Evolutionary conservation across 2,113 vertebrate genomes (phyloP), one percentile per base, ranked within the genome.

Genomic region (Urocynchramus pylzowi): DNA sequence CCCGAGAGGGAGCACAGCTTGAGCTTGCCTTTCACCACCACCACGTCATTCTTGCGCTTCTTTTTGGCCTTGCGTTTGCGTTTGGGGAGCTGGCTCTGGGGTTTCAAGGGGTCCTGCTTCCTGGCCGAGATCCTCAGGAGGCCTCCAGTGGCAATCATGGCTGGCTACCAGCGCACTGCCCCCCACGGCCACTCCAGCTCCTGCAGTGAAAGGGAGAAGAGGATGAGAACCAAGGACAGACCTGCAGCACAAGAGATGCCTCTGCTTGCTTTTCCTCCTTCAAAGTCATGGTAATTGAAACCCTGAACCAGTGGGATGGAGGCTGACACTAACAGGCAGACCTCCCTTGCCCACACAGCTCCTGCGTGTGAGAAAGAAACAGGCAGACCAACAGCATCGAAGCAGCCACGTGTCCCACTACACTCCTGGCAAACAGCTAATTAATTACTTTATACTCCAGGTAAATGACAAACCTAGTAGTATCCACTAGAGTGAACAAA

Each of bases 121-220:
- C 99, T 97, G 47, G 99, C 98, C 0, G 99, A 99, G 97, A 99
- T 99, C 92, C 99, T 98, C 96, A 99, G 98, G 63, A 99, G 98
- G 95, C 99, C 99, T 28, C 99, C 99, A 44, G 99, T 99, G 85
- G 99, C 99, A 16, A 99, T 99, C 99, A 99, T 99, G 97, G 98
- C 97, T 97, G 97, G 87, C 90, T 94, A 93, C 70, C 95, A 91
- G 87, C 3, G 39, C 44, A 45, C 91, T 77, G 83, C 68, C 83
- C 67, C 69, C 80, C 65, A 84, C 11, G 3, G 97, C 91, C 60
- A 50, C 95, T 94, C 97, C 96, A 92, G 97, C 84, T 98, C 97
- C 98, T 98, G 97, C 81, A 89, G 87, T 8, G 71, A 96, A 97
- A 97, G 64, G 81, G 90, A 98, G 21, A 96, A 93, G 23, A 90